Conservation (phyloP, 2,888 invertebrate species). For the Cantharis flavilabris region DNA sequence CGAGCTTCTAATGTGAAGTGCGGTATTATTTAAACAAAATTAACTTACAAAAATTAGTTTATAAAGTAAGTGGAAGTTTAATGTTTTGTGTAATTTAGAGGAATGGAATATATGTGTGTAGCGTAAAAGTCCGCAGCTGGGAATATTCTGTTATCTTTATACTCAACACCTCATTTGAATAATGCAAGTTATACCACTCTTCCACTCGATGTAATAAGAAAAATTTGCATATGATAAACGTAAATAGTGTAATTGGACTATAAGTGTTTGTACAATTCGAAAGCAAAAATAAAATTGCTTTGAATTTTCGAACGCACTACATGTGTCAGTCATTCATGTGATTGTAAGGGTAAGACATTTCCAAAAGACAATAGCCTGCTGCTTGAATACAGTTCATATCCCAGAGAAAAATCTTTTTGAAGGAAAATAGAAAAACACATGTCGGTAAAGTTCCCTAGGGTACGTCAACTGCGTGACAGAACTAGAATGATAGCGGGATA, state of each 20-base stretch:
- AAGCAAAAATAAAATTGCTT: not conserved
- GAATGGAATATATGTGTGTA: not conserved
- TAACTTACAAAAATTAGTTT: not conserved
- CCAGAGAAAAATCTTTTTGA: not conserved
- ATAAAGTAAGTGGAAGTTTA: not conserved
- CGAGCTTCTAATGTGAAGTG: not conserved
- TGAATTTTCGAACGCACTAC: not conserved
- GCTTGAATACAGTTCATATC: not conserved
- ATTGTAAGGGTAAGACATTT: not conserved
- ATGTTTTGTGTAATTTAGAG: not conserved
- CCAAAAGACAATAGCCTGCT: not conserved
- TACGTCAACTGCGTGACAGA: slow-evolving; percentile 11
- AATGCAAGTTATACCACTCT: slow-evolving; percentile 7
- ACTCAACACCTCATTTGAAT: slow-evolving; percentile 17
- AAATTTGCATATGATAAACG: slow-evolving; percentile 4
- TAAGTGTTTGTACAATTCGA: not conserved
- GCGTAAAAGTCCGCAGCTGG: not conserved
- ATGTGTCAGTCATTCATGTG: not conserved
- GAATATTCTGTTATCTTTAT: slow-evolving; percentile 1
- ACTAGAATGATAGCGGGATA: slow-evolving; percentile 6
- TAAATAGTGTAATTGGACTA: not conserved
- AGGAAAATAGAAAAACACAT: slow-evolving; percentile 7
- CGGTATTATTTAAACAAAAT: not conserved
- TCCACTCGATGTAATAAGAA: slow-evolving; percentile 2
- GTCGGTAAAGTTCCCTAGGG: slow-evolving; percentile 4